These are phyloP conservation scores for Dendroctonus ponderosae DNA, from an alignment of 1,140 invertebrate genomes.

Conservation along the genomic window DNA sequence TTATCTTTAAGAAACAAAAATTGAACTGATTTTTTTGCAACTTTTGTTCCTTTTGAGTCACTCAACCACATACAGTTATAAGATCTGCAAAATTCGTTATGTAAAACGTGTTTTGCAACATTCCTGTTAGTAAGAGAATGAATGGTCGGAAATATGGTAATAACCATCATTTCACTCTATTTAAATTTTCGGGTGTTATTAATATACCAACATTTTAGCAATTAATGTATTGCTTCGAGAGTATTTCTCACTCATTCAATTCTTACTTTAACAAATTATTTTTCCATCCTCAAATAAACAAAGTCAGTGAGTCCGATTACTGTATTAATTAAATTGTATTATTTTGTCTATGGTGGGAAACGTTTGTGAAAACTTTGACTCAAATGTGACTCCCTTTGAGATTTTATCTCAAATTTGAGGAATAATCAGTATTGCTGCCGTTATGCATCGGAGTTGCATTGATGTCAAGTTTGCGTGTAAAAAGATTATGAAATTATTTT, in stretches of 20 bases:
- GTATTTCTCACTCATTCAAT: no score
- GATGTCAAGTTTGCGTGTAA: conserved; percentile 21
- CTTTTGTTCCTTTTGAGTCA: conserved; percentile 17
- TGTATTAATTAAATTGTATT: not conserved
- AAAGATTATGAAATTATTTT: conserved; percentile 30
- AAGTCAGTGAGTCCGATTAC: not conserved
- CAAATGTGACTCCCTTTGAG: conserved; percentile 4
- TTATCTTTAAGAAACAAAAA: not conserved
- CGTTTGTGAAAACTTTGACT: conserved; percentile 13
- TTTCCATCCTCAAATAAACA: not conserved
- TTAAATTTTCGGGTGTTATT: no score
- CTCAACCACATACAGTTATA: conserved; percentile 11
- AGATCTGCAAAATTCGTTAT: conserved; percentile 11
- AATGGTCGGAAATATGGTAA: no score
- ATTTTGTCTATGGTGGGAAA: conserved; percentile 11
- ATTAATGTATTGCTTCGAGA: no score
- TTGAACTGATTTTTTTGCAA: conserved; percentile 18
- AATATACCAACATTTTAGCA: no score
- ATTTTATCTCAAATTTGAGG: conserved; percentile 3
- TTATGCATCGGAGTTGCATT: conserved; percentile 11
- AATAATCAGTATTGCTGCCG: conserved; percentile 2
- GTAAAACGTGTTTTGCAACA: conserved; percentile 11
- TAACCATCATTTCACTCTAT: no score
- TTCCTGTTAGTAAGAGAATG: conserved; percentile 3
- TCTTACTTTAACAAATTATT: no score